Evolutionary conservation across 2,888 invertebrate genomes (phyloP).

Genomic region (Eulithis testata): DNA sequence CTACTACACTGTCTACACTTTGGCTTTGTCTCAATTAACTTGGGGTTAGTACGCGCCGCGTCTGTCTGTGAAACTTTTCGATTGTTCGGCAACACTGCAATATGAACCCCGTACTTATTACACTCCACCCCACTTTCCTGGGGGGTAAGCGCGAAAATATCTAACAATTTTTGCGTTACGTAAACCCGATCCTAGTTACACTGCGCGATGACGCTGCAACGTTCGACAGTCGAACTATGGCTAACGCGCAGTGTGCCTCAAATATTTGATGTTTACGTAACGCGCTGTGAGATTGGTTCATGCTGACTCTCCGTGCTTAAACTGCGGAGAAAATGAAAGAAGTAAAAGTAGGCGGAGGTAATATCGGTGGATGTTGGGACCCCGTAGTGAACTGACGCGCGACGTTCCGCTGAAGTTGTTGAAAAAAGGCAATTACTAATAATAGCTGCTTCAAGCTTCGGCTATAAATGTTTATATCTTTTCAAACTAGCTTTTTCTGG

Average conservation of each 20-base stretch:
- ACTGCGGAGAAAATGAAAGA: conserved; percentile 48
- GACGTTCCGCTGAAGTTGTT: conserved; percentile 7
- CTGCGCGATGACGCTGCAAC: too few species aligned
- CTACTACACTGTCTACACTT: conserved; percentile 40
- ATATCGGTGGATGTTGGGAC: conserved; percentile 37
- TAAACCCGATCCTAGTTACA: too few species aligned
- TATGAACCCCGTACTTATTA: conserved; percentile 53
- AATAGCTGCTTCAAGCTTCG: neutral
- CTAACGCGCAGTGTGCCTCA: too few species aligned
- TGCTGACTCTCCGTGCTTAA: conserved; percentile 40
- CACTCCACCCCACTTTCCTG: conserved; percentile 47
- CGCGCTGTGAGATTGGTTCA: too few species aligned
- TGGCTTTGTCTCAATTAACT: conserved; percentile 62
- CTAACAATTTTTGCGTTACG: too few species aligned
- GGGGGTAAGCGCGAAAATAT: too few species aligned
- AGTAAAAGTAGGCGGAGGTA: conserved; percentile 32
- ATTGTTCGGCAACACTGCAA: conserved; percentile 56
- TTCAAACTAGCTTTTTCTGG: too few species aligned
- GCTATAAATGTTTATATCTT: too few species aligned
- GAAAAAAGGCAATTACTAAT: conserved; percentile 6
- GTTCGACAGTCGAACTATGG: too few species aligned
- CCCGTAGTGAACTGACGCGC: conserved; percentile 12
- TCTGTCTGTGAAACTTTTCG: conserved; percentile 62
- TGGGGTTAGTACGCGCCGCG: conserved; percentile 60
- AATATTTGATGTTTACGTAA: too few species aligned